Evolutionary conservation across 2,113 vertebrate species (phyloP).

Genomic region (Thalassarche chlororhynchos): DNA sequence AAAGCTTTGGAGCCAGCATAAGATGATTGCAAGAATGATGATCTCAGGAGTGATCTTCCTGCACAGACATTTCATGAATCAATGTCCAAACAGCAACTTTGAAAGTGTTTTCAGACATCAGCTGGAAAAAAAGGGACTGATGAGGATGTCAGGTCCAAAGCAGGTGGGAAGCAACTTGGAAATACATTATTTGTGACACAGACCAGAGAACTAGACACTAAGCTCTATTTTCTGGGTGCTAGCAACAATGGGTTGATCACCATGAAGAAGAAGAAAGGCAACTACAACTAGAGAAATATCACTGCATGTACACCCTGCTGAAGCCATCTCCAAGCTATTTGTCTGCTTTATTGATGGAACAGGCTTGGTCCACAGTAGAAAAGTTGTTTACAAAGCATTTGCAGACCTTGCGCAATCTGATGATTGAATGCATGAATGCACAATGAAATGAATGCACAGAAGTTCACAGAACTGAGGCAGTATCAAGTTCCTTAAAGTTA

Average conservation of each 20-base stretch:
- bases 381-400: neutral
- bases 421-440: no score
- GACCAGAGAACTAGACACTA: neutral
- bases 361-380: neutral
- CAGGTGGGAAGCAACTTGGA: neutral
- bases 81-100: neutral
- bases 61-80: neutral
- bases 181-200: neutral
- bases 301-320: neutral
- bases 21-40: neutral
- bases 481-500: neutral
- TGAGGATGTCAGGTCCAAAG: neutral
- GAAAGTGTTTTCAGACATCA: neutral
- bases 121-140: neutral
- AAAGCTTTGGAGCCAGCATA: neutral
- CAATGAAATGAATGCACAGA: neutral
- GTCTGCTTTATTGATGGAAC: neutral
- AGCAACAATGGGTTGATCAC: neutral
- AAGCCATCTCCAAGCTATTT: neutral
- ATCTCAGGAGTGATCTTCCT: neutral
- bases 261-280: neutral
- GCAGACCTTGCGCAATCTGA: neutral
- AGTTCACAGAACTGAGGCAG: neutral
- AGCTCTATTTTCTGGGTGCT: neutral
- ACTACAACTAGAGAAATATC: neutral